Base-by-base conservation (phyloP, 2,888 invertebrate genomes). In the Argyra leucocephala region DNA sequence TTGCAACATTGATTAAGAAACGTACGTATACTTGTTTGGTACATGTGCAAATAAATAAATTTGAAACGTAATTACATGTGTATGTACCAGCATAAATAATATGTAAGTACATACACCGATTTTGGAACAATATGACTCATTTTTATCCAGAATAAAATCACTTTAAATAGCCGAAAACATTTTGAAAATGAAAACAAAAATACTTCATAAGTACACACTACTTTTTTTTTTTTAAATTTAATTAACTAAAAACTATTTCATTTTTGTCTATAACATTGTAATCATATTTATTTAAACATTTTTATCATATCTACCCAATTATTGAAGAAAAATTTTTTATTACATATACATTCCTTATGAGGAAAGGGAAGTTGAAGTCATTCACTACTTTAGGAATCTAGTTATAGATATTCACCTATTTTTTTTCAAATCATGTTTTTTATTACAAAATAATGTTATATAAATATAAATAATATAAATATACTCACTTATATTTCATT, bases 291-390 rank as follows among this genome's bases (percentile, higher is more conserved):
- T 31, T 31, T 31, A 10, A 31, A 31, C 7, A 31, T 6, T 31
- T 31, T 26, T 31, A 31, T 10, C 31, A 31, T 26, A 26, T 31
- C 31, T 31, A 31, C 31, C 9, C 12, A 26, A 31, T 31, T 26
- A 26, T 26, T 26, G 6, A 31, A 31, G 15, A 37, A 37, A 37
- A 48, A 48, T 48, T 48, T 48, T 48, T 48, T 48, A 15, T 48
- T 5, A 18, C 48, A 48, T 48, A 48, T 48, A 48, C 48, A 48
- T 48, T 48, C 48, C 48, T 48, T 48, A 48, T 48, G 48, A 48
- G 48, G 48, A 48, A 48, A 48, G 48, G 48, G 48, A 48, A 48
- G 48, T 48, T 48, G 48, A 48, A 48, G 48, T 48, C 48, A 48
- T 48, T 48, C 48, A 48, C 48, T 48, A 48, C 48, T 48, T 48